Percentiles rank a stretch among this genome's conserved stretches.
Evolutionary conservation across 2,888 invertebrate species (phyloP).

Genomic region (Cantharis rustica): DNA sequence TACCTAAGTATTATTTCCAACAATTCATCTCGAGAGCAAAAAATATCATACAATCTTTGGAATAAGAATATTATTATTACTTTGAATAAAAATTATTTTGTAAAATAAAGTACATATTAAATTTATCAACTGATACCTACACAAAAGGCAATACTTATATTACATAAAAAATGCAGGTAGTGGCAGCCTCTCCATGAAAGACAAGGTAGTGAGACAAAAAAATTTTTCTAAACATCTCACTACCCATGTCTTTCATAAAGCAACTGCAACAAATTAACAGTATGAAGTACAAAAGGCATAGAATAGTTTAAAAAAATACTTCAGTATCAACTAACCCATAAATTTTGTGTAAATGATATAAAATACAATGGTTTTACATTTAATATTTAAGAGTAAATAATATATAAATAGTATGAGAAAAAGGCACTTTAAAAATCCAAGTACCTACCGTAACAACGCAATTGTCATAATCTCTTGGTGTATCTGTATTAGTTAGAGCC

Average conservation of each 20-base stretch:
- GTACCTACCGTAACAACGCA: conserved; percentile 64
- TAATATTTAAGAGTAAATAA: background rate
- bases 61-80: too few relatives aligned
- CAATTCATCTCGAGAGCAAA: too few relatives aligned
- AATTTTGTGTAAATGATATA: background rate
- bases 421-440: background rate
- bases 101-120: background rate
- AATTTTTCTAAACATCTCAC: conserved; percentile 80
- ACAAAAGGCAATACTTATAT: background rate
- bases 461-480: conserved; percentile 59
- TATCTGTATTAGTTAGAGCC: conserved; percentile 60
- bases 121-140: too few relatives aligned
- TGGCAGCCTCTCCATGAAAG: conserved; percentile 80
- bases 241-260: conserved; percentile 97
- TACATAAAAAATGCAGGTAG: background rate
- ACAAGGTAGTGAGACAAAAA: conserved; percentile 95
- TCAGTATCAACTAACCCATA: background rate
- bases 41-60: too few relatives aligned
- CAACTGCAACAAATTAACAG: conserved; percentile 46
- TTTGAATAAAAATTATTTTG: background rate
- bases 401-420: background rate
- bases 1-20: too few relatives aligned
- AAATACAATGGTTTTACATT: background rate
- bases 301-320: background rate
- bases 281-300: conserved; percentile 2